These are phyloP conservation scores for Lichenostomus cassidix DNA, from an alignment of 2,113 vertebrate species.

Conservation along the genomic window DNA sequence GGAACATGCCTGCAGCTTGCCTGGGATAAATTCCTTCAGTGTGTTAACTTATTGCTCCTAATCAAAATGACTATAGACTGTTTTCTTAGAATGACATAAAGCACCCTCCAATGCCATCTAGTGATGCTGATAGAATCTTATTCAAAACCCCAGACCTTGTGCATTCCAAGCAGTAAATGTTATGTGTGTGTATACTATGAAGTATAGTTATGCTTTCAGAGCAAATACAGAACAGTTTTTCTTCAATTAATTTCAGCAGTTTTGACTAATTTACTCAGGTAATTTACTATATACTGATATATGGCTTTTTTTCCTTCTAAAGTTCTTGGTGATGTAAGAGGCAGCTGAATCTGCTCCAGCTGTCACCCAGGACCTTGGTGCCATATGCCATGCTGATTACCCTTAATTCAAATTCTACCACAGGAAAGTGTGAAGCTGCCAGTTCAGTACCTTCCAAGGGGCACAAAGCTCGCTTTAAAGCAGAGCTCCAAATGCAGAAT, in stretches of 20 bases:
- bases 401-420: background rate
- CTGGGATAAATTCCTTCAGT: background rate
- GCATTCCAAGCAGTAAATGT: background rate
- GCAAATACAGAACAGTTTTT: background rate
- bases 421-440: background rate
- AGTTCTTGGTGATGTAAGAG: background rate
- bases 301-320: background rate
- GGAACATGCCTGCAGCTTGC: background rate
- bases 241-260: background rate
- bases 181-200: background rate
- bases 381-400: background rate
- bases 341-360: background rate
- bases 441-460: background rate
- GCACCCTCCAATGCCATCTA: slow-evolving; percentile 63
- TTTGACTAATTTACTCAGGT: background rate
- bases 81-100: background rate
- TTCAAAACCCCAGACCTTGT: background rate
- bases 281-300: background rate
- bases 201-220: background rate
- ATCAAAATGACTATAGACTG: background rate
- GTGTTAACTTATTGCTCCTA: background rate
- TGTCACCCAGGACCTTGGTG: background rate
- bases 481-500: background rate
- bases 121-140: slow-evolving; percentile 29
- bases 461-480: background rate